phyloP scores from a whole-genome alignment of 2,113 vertebrate genomes.

The Mungos mungo region DNA sequence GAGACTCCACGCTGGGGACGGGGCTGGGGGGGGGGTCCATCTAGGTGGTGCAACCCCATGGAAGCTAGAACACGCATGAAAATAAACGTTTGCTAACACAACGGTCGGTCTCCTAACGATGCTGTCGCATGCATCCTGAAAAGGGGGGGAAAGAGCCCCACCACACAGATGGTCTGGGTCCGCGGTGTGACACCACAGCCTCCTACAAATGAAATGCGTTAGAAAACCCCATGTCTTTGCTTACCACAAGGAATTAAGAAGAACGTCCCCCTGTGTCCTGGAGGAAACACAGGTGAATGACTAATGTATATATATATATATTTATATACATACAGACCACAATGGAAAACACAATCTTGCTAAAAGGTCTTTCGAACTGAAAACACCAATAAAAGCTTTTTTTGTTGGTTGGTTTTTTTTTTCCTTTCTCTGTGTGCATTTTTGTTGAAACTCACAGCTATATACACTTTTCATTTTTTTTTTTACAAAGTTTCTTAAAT shows the following conservation, averaged over 20 bases:
- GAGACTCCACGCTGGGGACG: slow-evolving; percentile 28
- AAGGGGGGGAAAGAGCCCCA: slow-evolving; percentile 77
- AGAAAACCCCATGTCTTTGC: slow-evolving; percentile 78
- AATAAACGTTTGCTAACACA: slow-evolving; percentile 54
- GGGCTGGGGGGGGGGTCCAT: not conserved
- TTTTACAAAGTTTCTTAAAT: slow-evolving; percentile 91
- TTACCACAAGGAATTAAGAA: slow-evolving; percentile 81
- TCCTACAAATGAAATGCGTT: slow-evolving; percentile 81
- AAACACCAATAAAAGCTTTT: slow-evolving; percentile 89
- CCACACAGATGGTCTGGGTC: slow-evolving; percentile 80
- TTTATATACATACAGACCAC: slow-evolving; percentile 89
- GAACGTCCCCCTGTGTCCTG: slow-evolving; percentile 77
- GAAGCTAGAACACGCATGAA: slow-evolving; percentile 65
- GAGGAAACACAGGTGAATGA: slow-evolving; percentile 85
- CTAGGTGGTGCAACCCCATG: slow-evolving; percentile 61
- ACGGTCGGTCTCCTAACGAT: slow-evolving; percentile 75
- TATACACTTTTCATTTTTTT: slow-evolving; percentile 81
- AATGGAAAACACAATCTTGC: slow-evolving; percentile 89
- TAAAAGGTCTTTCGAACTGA: slow-evolving; percentile 90
- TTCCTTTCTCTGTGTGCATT: not conserved
- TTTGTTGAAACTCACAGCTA: slow-evolving; percentile 87
- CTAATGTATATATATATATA: slow-evolving; percentile 87
- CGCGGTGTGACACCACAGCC: slow-evolving; percentile 71
- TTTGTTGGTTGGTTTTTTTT: slow-evolving; percentile 58
- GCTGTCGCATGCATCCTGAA: slow-evolving; percentile 86